These are phyloP conservation scores for Pycnonotus jocosus DNA, from an alignment of 2,113 vertebrate species.

Conservation along the genomic window DNA sequence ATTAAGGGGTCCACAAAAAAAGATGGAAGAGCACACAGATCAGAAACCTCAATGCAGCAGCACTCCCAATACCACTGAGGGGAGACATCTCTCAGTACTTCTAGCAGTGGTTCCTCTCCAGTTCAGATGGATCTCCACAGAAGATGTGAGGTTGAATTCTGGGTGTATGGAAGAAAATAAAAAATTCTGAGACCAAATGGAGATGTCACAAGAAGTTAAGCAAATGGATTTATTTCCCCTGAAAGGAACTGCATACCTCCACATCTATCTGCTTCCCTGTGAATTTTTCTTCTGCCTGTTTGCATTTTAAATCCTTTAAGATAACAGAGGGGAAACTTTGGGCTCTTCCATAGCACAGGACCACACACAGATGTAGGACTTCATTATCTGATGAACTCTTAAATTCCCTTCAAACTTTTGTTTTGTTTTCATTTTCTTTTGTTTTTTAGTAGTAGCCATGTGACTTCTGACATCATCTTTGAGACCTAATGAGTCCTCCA, in stretches of 20 bases:
- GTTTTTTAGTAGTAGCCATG: background rate
- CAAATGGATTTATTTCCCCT: background rate
- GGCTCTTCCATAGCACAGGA: background rate
- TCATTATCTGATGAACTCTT: background rate
- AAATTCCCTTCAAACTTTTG: background rate
- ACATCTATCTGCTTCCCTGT: background rate
- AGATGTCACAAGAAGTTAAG: background rate
- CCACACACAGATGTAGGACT: background rate
- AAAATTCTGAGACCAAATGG: background rate
- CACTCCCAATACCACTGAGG: background rate
- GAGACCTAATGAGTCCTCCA: background rate
- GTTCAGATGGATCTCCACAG: background rate
- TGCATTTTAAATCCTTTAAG: background rate
- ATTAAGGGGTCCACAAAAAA: background rate
- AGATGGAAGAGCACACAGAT: background rate
- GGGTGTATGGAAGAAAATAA: background rate
- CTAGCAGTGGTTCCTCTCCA: background rate
- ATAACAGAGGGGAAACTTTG: background rate
- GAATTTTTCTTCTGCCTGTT: background rate
- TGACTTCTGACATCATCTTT: background rate
- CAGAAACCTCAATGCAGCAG: background rate
- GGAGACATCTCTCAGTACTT: background rate
- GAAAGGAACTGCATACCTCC: background rate
- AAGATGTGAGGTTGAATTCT: background rate
- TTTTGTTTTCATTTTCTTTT: background rate